Percentiles rank a stretch among this genome's conserved stretches.
phyloP scores from a whole-genome alignment of 2,113 vertebrate species.

The Tautogolabrus adspersus region DNA sequence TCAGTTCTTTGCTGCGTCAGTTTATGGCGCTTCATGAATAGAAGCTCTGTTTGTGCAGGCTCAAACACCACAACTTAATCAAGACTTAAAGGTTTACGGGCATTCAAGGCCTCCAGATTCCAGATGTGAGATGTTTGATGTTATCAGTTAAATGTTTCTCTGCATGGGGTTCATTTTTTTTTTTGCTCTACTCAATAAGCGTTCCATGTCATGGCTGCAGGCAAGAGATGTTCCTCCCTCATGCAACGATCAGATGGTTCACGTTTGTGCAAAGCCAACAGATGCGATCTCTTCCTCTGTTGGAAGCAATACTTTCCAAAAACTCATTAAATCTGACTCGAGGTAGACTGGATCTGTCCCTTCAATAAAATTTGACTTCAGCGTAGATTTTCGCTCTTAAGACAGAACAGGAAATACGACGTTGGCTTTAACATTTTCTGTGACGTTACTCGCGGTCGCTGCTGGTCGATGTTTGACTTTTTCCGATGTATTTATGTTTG shows the following conservation, averaged over 20 bases:
- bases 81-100: conserved; percentile 5
- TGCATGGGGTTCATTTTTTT: background rate
- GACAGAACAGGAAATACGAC: background rate
- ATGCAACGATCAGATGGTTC: conserved; percentile 32
- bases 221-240: conserved; percentile 53
- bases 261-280: conserved; percentile 14
- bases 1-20: conserved; percentile 5
- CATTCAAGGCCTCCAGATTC: background rate
- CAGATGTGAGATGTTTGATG: background rate
- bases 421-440: background rate
- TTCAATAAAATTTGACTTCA: background rate
- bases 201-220: conserved; percentile 48
- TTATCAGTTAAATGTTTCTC: background rate
- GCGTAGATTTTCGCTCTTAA: background rate
- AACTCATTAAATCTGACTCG: background rate
- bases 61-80: conserved; percentile 50
- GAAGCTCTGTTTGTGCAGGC: conserved; percentile 41
- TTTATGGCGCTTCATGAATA: conserved; percentile 58
- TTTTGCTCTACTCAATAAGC: background rate
- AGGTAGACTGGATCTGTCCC: too few species aligned
- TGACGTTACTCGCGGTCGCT: background rate
- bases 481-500: too few species aligned
- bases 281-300: background rate
- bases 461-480: background rate
- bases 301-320: background rate